Evolutionary conservation across 2,888 invertebrate genomes (phyloP).

Genomic region (Tribolium freemani): DNA sequence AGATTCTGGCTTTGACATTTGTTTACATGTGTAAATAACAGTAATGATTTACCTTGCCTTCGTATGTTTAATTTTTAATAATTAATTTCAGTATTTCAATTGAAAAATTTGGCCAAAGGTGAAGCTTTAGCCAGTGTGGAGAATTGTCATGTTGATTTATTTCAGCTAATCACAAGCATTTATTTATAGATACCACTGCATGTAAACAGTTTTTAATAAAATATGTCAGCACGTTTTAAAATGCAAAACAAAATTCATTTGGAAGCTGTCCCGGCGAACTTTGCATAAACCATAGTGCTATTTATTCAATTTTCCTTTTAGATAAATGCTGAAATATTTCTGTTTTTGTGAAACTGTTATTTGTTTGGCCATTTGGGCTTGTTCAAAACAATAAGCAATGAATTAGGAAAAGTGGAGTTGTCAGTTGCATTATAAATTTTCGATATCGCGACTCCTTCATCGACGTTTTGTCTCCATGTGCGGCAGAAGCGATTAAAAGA

Average conservation of each 20-base stretch:
- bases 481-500: constrained; percentile 15
- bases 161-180: not conserved
- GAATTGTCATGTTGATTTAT: not conserved
- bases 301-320: not conserved
- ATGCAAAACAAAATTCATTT: not conserved
- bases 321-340: not conserved
- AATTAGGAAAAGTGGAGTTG: not conserved
- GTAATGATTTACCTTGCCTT: too few relatives aligned
- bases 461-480: not conserved
- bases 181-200: not conserved
- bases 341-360: not conserved
- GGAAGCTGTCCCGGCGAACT: not conserved
- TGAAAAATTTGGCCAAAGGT: too few relatives aligned
- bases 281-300: not conserved
- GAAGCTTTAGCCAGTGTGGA: too few relatives aligned
- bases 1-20: too few relatives aligned
- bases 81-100: too few relatives aligned
- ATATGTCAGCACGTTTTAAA: not conserved
- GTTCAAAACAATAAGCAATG: not conserved
- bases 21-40: too few relatives aligned
- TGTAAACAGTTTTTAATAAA: not conserved
- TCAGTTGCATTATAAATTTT: not conserved
- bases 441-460: not conserved
- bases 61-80: too few relatives aligned
- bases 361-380: not conserved